Evolutionary conservation across 2,888 invertebrate genomes (phyloP), one percentile per base, ranked within the genome.

Genomic region (Embidobia sp.): DNA sequence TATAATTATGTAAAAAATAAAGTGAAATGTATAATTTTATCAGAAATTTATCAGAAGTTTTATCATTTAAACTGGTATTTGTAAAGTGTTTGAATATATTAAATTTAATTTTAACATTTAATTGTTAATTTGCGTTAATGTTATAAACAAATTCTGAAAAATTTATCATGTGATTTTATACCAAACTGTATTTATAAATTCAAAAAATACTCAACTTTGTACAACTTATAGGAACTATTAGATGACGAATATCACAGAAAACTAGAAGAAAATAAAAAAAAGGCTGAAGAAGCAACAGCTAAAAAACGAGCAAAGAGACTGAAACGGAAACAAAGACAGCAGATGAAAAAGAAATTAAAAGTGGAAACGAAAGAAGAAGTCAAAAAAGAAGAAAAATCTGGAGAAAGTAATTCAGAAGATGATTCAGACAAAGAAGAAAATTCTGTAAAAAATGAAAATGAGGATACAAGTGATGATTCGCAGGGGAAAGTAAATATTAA

Each of bases 281-380:
- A 90, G 82, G 94, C 96, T 6, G 97, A 96, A 80, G 94, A 94
- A 84, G 93, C 92, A 86, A 98, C 98, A 2, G 96, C 96, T 0
- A 98, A 98, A 86, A 98, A 97, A 88, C 91, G 98, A 81, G 95
- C 95, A 0, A 99, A 98, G 87, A 92, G 98, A 51, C 87, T 94
- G 64, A 96, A 95, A 86, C 95, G 93, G 86, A 97, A 96, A 85
- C 91, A 93, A 87, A 92, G 90, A 74, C 77, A 81, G 42, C 90
- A 90, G 81, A 83, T 86, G 48, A 84, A 77, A 51, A 87, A 85
- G 51, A 84, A 79, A 57, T 46, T 81, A 5, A 87, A 84, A 77
- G 16, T 31, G 31, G 83, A 85, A 0, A 40, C 15, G 8, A 15
- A 15, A 11, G 18, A 40, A 7, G 37, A 16, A 40, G n/a, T 18